Base-by-base conservation (phyloP, 92 coral and sea anemone genomes). In the Phenganax stokvisi region DNA sequence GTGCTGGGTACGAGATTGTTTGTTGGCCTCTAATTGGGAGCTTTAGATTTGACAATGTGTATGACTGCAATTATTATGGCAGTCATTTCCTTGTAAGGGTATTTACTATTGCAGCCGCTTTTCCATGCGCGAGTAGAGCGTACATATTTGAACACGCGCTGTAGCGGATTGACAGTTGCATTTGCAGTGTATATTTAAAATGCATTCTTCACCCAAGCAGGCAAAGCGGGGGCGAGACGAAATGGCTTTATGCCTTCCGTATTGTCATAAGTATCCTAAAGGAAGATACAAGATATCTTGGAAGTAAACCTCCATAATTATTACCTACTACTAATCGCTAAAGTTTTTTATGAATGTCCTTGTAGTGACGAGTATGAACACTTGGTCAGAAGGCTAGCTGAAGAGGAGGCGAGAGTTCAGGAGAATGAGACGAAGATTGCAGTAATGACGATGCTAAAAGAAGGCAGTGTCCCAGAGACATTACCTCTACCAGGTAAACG, bases 381-480 rank as follows among this genome's bases (percentile, higher is more conserved):
- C 29, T 85, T 96, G 97, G 81, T 92, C 74, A 86, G 86, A 47
- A 96, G 89, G 68, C 76, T 96, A 3, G 89, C 88, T 62, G 91
- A 92, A 77, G 99, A 96, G 56, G 96, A 92, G 76, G 97, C 90
- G 55, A 96, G 90, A 71, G 83, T 96, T 67, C 88, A 90, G 75
- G 88, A 96, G 75, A 97, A 96, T 16, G 92, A 96, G 80, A 92
- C 81, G 76, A 87, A 91, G n/a, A 88, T 96, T 56, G 92, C 96
- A 57, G 96, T 96, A 9, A 96, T 96, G 99, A 92, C 92, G 12
- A 96, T 96, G 99, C 60, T 96, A 56, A 96, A 96, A 80, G 97
- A 96, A 59, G 99, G 99, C 53, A 81, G 93, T 11, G 92, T 96
- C 8, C 99, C 99, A 2, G 99, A 96, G 53, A 81, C 97, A 11